Evolutionary conservation across 2,888 invertebrate genomes (phyloP), one percentile per base, ranked within the genome.

Genomic region (Phoronis australis): DNA sequence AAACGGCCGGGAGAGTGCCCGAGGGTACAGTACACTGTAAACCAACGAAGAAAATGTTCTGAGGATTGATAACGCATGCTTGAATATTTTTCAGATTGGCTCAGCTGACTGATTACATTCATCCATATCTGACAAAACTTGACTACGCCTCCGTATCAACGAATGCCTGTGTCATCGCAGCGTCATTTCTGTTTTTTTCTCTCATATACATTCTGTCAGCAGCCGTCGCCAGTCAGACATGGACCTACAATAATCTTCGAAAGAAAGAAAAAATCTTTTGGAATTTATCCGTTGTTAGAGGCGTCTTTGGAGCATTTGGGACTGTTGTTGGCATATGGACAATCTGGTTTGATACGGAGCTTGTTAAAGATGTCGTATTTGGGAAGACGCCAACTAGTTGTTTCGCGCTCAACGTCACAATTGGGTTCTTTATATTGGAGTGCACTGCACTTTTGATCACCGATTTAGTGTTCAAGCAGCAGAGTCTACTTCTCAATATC

Each of bases 221-320:
- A 4, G 9, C 59, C 0, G 3, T 62, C 4, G 52, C 60, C 2
- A 50, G 51, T 12, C 24, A 50, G 1, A 43, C 45, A 15, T 22
- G 42, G 24, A 57, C 64, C 1, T 66, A 66, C 52, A 35, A 55
- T n/a, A 57, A 51, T 37, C 52, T 69, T 18, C 52, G 55, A 12
- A 47, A 47, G 6, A 69, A 71, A 53, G 67, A 68, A 47, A 59
- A 64, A 51, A 56, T 68, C 24, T 69, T 71, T 51, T 68, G 69
- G 68, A 59, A 66, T 40, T 53, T 71, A 23, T 65, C 71, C 1
- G 54, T 68, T 1, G 64, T 64, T 15, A 46, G 71, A 22, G 67
- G 57, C 1, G 52, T 60, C 3, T 71, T 62, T 50, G 71, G 69
- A 1, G 37, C 65, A 20, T 63, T 62, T 47, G 61, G 61, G 24